These are phyloP conservation scores for Propsilocerus akamusi DNA, from an alignment of 1,140 invertebrate genomes.

Conservation along the genomic window DNA sequence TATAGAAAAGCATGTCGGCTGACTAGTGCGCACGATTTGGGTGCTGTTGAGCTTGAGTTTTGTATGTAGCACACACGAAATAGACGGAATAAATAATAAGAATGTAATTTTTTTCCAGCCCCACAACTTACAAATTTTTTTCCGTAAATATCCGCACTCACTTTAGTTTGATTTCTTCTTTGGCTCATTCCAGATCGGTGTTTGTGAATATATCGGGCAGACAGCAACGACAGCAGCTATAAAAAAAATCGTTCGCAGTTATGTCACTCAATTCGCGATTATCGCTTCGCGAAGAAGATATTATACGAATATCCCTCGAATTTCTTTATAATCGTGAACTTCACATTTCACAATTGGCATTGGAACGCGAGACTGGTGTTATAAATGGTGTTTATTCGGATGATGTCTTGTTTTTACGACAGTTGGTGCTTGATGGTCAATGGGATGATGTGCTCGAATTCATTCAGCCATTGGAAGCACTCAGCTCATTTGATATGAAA, in stretches of 20 bases:
- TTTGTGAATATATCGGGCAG: not conserved
- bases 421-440: slow-evolving; percentile 89
- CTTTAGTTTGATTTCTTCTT: not conserved
- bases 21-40: no score
- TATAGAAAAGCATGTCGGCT: no score
- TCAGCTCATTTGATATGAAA: slow-evolving; percentile 59
- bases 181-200: not conserved
- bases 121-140: not conserved
- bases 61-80: not conserved
- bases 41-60: no score
- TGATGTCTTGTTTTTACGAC: slow-evolving; percentile 83
- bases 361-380: slow-evolving; percentile 89
- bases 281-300: slow-evolving; percentile 73
- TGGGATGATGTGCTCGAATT: slow-evolving; percentile 97
- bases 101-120: not conserved
- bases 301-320: slow-evolving; percentile 76
- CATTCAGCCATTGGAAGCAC: slow-evolving; percentile 77
- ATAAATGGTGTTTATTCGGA: slow-evolving; percentile 84
- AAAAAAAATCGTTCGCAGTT: not conserved
- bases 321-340: slow-evolving; percentile 81
- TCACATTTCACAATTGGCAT: slow-evolving; percentile 74
- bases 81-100: not conserved
- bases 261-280: slow-evolving; percentile 32
- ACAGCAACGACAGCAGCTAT: not conserved
- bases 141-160: no score